Conservation (phyloP, 1,140 invertebrate genomes). For the Nymphalis io region DNA sequence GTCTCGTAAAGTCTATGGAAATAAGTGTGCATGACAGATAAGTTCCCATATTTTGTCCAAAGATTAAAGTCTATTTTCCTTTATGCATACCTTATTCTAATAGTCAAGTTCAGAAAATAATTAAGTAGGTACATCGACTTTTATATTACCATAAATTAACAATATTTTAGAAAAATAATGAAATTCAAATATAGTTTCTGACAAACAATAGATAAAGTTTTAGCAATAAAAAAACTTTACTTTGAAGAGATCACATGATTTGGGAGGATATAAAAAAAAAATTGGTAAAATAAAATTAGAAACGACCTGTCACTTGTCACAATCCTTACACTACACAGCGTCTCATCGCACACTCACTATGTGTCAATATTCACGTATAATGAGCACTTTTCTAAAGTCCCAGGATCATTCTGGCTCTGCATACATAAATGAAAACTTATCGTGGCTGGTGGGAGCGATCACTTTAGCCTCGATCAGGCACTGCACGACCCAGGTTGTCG, state of each 20-base stretch:
- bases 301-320: neutral
- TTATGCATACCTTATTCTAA: neutral
- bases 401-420: slow-evolving; percentile 78
- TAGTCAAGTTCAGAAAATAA: slow-evolving; percentile 6
- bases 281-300: neutral
- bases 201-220: too few relatives aligned
- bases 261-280: neutral
- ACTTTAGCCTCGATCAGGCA: slow-evolving; percentile 82
- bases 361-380: slow-evolving; percentile 77
- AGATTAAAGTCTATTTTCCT: neutral
- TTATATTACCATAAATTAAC: too few relatives aligned
- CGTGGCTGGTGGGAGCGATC: slow-evolving; percentile 75
- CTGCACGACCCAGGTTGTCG: slow-evolving; percentile 82
- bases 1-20: slow-evolving; percentile 6
- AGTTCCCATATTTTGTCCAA: neutral
- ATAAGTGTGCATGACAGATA: slow-evolving; percentile 16
- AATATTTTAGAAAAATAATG: too few relatives aligned
- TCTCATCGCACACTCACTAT: slow-evolving; percentile 49
- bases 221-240: too few relatives aligned
- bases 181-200: too few relatives aligned
- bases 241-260: neutral
- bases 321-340: slow-evolving; percentile 38
- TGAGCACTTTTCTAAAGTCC: slow-evolving; percentile 73
- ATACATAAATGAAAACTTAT: slow-evolving; percentile 77
- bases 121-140: too few relatives aligned